Evolutionary conservation across 2,888 invertebrate species (phyloP), one percentile per base, ranked within the genome.

Genomic region (Amblyteles armatorius): DNA sequence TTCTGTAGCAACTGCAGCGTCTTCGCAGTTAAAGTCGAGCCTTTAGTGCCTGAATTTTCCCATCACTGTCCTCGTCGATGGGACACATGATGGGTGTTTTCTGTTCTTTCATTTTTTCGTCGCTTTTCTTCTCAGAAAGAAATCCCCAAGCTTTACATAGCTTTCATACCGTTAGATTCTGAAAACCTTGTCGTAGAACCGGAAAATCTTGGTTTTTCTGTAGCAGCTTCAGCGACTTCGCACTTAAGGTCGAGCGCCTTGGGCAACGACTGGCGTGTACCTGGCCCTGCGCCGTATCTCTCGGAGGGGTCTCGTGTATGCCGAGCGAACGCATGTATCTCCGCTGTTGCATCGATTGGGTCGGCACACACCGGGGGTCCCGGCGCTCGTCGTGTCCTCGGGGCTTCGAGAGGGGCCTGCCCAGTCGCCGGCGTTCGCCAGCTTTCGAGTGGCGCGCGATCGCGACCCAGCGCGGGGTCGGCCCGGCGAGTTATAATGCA

Each of bases 351-450:
- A 79, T 83, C 79, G 83, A 86, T 84, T 83, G 86, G 44, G 81
- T 81, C 50, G 69, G 84, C 74, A 74, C 78, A 80, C 63, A 50
- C 13, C 33, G 50, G 77, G 78, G 80, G 80, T 55, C 63, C 60
- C 55, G 67, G 80, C 85, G 80, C 82, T 80, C 85, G 79, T 80
- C 82, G n/a, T 83, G 85, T 82, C 85, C 85, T 85, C 79, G 63
- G 85, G 82, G 85, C 82, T 79, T 85, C 72, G 57, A 80, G 85
- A 83, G 83, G 63, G 71, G 68, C 36, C 79, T 74, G 69, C 44
- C 71, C 72, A 22, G 67, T 63, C 68, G 71, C 57, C 67, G 29
- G 6, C 19, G 55, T 40, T 73, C 22, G 72, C 55, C 4, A 16
- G 68, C 67, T 40, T 7, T 82, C 79, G 76, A 82, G 79, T 80